A percentile compares a stretch with the other conserved stretches of the same genome.
Evolutionary conservation across 1,140 invertebrate genomes (phyloP).

Genomic region (Drosophila bifasciata): DNA sequence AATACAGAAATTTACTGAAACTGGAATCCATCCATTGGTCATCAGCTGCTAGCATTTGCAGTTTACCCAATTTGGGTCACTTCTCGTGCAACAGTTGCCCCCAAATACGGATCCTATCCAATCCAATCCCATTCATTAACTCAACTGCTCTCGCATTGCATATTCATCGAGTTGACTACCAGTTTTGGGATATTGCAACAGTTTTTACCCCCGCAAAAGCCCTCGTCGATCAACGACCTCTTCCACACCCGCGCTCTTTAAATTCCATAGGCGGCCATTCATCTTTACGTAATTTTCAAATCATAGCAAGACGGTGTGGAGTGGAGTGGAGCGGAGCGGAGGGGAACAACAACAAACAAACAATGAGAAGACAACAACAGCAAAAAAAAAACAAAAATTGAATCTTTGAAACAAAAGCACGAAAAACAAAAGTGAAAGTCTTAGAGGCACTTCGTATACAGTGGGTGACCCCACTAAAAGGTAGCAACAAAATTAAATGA

Average conservation of each 20-base stretch:
- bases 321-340: background rate
- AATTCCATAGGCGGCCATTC: slow-evolving; percentile 69
- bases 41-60: too few relatives aligned
- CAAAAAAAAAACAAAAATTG: slow-evolving; percentile 34
- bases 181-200: slow-evolving; percentile 40
- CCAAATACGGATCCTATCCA: slow-evolving; percentile 20
- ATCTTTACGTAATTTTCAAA: slow-evolving; percentile 79
- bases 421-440: slow-evolving; percentile 69
- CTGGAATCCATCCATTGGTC: too few relatives aligned
- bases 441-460: slow-evolving; percentile 31
- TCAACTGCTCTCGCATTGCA: slow-evolving; percentile 6
- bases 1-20: too few relatives aligned
- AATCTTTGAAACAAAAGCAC: slow-evolving; percentile 74
- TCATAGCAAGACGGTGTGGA: slow-evolving; percentile 6
- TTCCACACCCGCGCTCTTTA: slow-evolving; percentile 51
- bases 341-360: slow-evolving; percentile 37
- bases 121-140: slow-evolving; percentile 14
- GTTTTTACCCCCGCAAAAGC: slow-evolving; percentile 10
- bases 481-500: slow-evolving; percentile 12
- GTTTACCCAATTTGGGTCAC: too few relatives aligned
- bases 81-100: background rate
- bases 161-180: slow-evolving; percentile 32
- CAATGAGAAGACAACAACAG: slow-evolving; percentile 29
- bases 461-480: slow-evolving; percentile 15
- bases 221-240: slow-evolving; percentile 58